Evolutionary conservation across 2,888 invertebrate species (phyloP).

Genomic region (Luperina nickerlii): DNA sequence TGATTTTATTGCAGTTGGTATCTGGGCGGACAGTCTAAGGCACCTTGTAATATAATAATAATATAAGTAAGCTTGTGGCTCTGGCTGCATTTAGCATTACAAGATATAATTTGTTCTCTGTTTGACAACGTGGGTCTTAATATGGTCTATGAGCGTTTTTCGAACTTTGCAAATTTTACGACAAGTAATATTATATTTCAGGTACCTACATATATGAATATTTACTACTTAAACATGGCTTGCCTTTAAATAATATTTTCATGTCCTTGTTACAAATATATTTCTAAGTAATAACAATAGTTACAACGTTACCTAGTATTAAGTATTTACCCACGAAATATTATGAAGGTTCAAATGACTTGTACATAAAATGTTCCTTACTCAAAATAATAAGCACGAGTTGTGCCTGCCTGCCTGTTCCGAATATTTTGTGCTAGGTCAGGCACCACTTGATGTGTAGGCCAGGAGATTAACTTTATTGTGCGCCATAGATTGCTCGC

Average conservation of each 20-base stretch:
- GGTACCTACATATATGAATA: neutral
- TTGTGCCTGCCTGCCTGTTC: conserved; percentile 9
- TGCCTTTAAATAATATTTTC: neutral
- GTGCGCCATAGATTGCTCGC: conserved; percentile 75
- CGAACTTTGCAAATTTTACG: neutral
- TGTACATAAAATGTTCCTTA: conserved; percentile 23
- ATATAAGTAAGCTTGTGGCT: too few relatives aligned
- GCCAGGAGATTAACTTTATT: conserved; percentile 83
- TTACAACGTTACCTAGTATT: neutral
- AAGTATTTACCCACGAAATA: conserved; percentile 12
- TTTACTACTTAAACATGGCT: neutral
- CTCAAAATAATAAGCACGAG: conserved; percentile 34
- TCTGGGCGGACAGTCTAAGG: neutral
- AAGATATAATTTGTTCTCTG: too few relatives aligned
- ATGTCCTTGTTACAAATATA: neutral
- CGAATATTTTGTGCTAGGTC: conserved; percentile 47
- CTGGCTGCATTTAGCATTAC: neutral
- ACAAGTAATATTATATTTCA: neutral
- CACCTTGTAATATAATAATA: too few relatives aligned
- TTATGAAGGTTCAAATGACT: conserved; percentile 21
- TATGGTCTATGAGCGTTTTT: neutral
- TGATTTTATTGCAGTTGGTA: too few relatives aligned
- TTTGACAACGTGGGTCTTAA: neutral
- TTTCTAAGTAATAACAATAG: neutral
- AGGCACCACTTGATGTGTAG: conserved; percentile 71